These are phyloP conservation scores for Saxicola maurus DNA, from an alignment of 2,797 vertebrate species.

Conservation along the genomic window DNA sequence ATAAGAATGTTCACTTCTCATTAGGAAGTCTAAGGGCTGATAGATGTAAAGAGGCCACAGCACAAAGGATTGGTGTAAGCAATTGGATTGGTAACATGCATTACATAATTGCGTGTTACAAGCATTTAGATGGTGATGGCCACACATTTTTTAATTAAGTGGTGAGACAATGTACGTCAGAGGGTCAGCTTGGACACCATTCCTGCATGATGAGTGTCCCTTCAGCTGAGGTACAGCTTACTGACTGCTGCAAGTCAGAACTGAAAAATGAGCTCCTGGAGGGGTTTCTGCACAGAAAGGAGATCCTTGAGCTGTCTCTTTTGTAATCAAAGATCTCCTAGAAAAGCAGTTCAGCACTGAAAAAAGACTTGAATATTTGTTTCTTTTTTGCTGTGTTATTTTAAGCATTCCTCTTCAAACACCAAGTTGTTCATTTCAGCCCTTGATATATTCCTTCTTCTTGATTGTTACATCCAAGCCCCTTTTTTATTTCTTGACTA, in stretches of 20 bases:
- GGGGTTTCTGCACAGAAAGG: not conserved
- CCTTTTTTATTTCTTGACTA: not conserved
- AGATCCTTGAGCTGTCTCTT: not conserved
- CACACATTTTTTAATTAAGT: not conserved
- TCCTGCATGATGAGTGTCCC: not conserved
- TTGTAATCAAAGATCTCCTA: not conserved
- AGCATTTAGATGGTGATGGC: not conserved
- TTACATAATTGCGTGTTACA: not conserved
- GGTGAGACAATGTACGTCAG: not conserved
- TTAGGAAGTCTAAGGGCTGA: not conserved
- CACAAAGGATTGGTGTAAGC: not conserved
- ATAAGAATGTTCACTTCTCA: not conserved
- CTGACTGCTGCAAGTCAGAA: not conserved
- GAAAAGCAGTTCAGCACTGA: not conserved
- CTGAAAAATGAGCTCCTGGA: not conserved
- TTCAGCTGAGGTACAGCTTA: not conserved
- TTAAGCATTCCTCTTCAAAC: not conserved
- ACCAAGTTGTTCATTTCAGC: not conserved
- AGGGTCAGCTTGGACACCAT: not conserved
- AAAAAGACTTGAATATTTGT: not conserved
- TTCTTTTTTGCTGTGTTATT: not conserved
- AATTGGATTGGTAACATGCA: rapidly evolving
- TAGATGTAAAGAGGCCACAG: not conserved
- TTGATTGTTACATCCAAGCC: not conserved
- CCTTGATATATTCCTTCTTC: not conserved